A percentile compares a stretch with the other conserved stretches of the same genome.
Evolutionary conservation across 2,888 invertebrate species (phyloP).

Genomic region (Tricholauxania praeusta): DNA sequence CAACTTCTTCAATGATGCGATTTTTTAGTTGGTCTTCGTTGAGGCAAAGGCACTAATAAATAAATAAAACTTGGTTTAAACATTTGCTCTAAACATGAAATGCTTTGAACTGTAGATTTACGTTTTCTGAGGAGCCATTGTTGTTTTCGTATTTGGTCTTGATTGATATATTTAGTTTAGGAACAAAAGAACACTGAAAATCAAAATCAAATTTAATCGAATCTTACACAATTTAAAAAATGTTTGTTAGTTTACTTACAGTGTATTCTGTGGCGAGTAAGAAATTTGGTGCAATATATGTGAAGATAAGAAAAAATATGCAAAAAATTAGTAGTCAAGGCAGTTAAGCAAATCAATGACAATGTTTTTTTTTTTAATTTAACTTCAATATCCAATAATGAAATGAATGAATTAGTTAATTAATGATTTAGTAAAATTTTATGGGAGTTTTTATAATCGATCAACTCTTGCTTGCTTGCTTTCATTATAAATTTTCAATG

Average conservation of each 20-base stretch:
- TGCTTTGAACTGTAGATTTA: conserved; percentile 69
- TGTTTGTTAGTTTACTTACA: conserved; percentile 70
- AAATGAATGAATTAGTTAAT: too few species aligned
- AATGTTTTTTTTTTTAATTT: background rate
- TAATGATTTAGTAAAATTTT: too few species aligned
- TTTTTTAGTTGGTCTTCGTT: conserved; percentile 78
- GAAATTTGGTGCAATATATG: too few species aligned
- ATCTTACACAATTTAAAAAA: conserved; percentile 47
- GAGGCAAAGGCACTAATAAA: conserved; percentile 79
- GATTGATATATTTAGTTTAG: conserved; percentile 86
- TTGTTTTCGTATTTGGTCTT: conserved; percentile 92
- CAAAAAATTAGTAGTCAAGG: conserved; percentile 13
- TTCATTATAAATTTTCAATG: too few species aligned
- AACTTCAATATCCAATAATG: too few species aligned
- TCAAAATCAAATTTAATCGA: conserved; percentile 52
- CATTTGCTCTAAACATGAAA: conserved; percentile 17
- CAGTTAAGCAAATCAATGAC: background rate
- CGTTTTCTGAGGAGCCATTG: conserved; percentile 88
- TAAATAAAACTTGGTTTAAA: background rate
- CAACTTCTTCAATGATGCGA: conserved; percentile 82
- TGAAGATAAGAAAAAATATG: conserved; percentile 18
- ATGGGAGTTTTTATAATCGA: background rate
- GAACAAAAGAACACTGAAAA: conserved; percentile 88
- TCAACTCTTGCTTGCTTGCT: too few species aligned
- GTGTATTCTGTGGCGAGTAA: conserved; percentile 73